phyloP scores from a whole-genome alignment of 2,113 vertebrate genomes.

The Calidris pygmaea region DNA sequence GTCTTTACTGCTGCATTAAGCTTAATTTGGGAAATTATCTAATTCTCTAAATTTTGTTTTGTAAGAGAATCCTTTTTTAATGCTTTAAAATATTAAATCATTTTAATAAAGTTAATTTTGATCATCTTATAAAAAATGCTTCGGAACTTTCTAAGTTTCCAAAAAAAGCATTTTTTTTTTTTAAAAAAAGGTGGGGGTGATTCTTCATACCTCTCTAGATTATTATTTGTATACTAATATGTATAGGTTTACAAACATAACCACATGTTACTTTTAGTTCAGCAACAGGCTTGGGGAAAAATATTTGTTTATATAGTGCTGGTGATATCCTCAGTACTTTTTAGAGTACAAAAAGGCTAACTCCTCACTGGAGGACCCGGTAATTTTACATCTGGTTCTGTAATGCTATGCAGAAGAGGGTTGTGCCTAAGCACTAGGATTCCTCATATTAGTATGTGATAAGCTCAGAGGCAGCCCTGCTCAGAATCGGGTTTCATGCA shows the following conservation, averaged over 20 bases:
- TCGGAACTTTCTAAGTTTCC: background rate
- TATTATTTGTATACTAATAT: background rate
- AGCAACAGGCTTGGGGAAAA: background rate
- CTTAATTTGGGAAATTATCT: background rate
- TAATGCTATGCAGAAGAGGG: background rate
- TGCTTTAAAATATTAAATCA: background rate
- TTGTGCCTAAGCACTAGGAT: background rate
- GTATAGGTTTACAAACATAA: background rate
- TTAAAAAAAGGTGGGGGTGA: too few relatives aligned
- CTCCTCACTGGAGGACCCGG: background rate
- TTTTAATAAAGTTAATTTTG: background rate
- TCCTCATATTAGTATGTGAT: fast-evolving
- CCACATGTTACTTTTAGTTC: background rate
- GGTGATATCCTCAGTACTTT: background rate
- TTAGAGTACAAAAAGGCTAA: background rate
- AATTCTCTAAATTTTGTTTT: background rate
- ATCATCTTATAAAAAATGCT: background rate
- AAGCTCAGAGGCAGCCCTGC: background rate
- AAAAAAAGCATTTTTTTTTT: background rate
- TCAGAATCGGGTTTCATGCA: fast-evolving
- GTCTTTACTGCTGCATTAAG: background rate
- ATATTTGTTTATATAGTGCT: background rate
- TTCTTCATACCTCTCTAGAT: background rate
- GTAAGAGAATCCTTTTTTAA: background rate
- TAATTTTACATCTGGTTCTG: background rate